Base-by-base conservation (phyloP, 2,888 invertebrate species). In the Cephus pygmeus region DNA sequence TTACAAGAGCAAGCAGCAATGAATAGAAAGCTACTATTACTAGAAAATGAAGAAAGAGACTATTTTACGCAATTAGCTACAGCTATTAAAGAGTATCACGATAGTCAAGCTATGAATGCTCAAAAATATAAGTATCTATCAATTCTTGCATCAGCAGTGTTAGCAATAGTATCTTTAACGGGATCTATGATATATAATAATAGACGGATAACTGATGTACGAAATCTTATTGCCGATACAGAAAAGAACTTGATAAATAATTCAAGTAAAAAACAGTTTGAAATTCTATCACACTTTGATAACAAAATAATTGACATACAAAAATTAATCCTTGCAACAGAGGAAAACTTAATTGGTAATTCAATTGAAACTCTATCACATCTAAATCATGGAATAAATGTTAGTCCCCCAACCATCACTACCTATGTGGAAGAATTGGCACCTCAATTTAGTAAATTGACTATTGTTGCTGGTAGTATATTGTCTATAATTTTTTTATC, bases 51-150 rank as follows among this genome's bases (percentile, higher is more conserved):
- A 69, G 91, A 91, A 73, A 84, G 87, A 11, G 90, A 91, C 81
- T 83, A 89, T 73, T 91, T 91, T 76, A 89, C 88, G 0, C 84
- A 88, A 34, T 81, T 91, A 69, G 87, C 91, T 6, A 91, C 91
- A 12, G 89, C 90, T 12, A 90, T 90, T 9, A 91, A 91, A 79
- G 91, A 91, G 69, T 91, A 91, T 81, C 91, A 91, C 36, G 91
- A 90, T 75, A 87, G 85, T 34, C 91, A 91, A 81, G 85, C 86
- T 12, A 85, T 90, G 80, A 88, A 88, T 80, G 88, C 89, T 4
- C 89, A 90, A 76, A 91, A 90, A 76, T 90, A 88, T 73, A 91
- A 90, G 76, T 91, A 91, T 80, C 36, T 91, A 35, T 91, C 91
- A 1, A 88, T 91, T 69, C 40, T 91, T 12, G 89, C 89, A 3